These are phyloP conservation scores for Nomada flava DNA, from an alignment of 2,888 invertebrate species.

Conservation along the genomic window DNA sequence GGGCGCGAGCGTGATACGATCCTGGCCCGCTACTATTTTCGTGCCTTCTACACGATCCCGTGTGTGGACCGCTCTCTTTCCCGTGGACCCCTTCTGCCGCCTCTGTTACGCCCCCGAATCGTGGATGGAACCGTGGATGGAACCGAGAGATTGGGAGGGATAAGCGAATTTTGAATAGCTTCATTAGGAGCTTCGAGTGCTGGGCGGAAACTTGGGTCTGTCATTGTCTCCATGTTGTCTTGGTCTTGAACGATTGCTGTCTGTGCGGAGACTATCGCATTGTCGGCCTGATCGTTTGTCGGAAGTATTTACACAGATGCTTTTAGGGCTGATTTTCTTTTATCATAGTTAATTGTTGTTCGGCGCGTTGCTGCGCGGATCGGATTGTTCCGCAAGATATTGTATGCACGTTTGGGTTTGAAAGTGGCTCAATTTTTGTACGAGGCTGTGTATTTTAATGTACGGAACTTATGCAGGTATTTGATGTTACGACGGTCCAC, in stretches of 20 bases:
- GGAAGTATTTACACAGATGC: no score
- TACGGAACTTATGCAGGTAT: no score
- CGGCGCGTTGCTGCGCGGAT: no score
- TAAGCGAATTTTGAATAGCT: slow-evolving; percentile 39
- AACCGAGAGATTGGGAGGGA: slow-evolving; percentile 24
- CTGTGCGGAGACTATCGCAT: not conserved
- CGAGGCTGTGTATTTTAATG: no score
- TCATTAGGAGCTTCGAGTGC: slow-evolving; percentile 30
- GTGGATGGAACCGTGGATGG: slow-evolving; percentile 11
- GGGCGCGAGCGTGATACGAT: slow-evolving; percentile 71
- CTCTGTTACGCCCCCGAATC: slow-evolving; percentile 35
- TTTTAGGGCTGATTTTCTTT: no score
- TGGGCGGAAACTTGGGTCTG: not conserved
- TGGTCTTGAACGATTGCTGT: not conserved
- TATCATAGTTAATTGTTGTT: no score
- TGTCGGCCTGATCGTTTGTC: no score
- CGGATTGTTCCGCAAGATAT: no score
- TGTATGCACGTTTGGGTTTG: no score
- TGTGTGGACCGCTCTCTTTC: slow-evolving; percentile 36
- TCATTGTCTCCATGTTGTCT: not conserved
- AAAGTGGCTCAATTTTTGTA: no score
- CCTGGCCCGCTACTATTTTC: slow-evolving; percentile 74
- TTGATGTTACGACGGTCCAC: no score
- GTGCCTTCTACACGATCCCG: slow-evolving; percentile 57
- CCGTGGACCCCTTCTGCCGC: slow-evolving; percentile 35